These are phyloP conservation scores for Raja brachyura DNA, from an alignment of 2,113 vertebrate genomes.

Conservation along the genomic window DNA sequence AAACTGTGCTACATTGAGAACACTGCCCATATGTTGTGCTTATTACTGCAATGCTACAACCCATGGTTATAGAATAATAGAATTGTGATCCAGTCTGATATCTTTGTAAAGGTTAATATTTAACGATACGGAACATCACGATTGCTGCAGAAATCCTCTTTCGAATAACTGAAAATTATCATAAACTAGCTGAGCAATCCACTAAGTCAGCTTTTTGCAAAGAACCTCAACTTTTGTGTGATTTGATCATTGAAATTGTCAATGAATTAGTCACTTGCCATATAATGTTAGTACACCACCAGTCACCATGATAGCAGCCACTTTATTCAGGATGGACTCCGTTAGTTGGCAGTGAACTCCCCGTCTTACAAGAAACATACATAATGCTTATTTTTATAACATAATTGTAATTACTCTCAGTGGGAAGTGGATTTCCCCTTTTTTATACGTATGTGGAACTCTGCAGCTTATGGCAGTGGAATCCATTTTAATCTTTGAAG, in stretches of 20 bases:
- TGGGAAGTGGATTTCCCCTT: not conserved
- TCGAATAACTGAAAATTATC: not conserved
- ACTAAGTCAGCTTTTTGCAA: not conserved
- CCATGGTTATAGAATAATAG: not conserved
- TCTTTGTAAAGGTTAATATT: not conserved
- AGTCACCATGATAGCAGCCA: not conserved
- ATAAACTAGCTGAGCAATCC: not conserved
- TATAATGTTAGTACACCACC: not conserved
- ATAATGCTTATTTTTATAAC: not conserved
- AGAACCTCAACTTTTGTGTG: not conserved
- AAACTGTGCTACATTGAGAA: not conserved
- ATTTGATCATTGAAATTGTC: constrained; percentile 25
- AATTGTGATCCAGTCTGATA: not conserved
- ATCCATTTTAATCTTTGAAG: constrained; percentile 23
- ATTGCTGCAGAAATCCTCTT: not conserved
- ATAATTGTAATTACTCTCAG: not conserved
- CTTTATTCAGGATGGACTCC: not conserved
- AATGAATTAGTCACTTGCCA: constrained; percentile 13
- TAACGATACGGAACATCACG: not conserved
- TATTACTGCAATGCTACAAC: not conserved
- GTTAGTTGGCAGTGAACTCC: not conserved
- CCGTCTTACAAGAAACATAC: not conserved
- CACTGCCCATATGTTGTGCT: not conserved
- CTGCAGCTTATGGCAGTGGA: not conserved
- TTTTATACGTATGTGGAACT: not conserved